These are phyloP conservation scores for Avahi laniger DNA, from an alignment of 2,797 vertebrate genomes.

Conservation along the genomic window DNA sequence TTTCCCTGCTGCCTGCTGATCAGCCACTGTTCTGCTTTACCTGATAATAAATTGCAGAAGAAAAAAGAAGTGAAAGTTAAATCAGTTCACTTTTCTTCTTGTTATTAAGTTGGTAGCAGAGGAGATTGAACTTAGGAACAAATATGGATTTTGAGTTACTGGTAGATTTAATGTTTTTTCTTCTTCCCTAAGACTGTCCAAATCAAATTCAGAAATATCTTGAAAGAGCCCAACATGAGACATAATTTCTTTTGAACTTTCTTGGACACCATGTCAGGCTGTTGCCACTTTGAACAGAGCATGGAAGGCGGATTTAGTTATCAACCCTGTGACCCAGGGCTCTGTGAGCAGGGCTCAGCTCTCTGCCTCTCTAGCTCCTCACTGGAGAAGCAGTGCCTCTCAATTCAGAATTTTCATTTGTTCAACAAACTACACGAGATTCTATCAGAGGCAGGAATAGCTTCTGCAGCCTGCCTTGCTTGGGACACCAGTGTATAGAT, in stretches of 20 bases:
- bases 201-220: not conserved
- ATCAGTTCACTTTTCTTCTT: slow-evolving; percentile 45
- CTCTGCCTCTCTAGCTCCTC: not conserved
- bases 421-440: not conserved
- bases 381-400: not conserved
- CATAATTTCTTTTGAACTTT: slow-evolving; percentile 9
- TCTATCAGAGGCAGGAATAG: not conserved
- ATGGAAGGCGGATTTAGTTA: not conserved
- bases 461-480: not conserved
- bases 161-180: slow-evolving; percentile 26
- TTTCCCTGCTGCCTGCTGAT: not conserved
- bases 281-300: not conserved
- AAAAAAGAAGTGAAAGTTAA: slow-evolving; percentile 40
- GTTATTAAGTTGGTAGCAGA: slow-evolving; percentile 49
- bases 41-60: slow-evolving; percentile 38
- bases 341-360: not conserved
- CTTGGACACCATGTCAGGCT: not conserved
- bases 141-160: slow-evolving; percentile 24
- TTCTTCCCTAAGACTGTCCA: not conserved
- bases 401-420: not conserved
- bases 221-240: not conserved
- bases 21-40: not conserved
- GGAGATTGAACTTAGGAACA: slow-evolving; percentile 48
- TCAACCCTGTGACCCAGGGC: not conserved
- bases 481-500: not conserved